Evolutionary conservation across 2,113 vertebrate species (phyloP), one percentile per base, ranked within the genome.

Genomic region (Elachura formosa): DNA sequence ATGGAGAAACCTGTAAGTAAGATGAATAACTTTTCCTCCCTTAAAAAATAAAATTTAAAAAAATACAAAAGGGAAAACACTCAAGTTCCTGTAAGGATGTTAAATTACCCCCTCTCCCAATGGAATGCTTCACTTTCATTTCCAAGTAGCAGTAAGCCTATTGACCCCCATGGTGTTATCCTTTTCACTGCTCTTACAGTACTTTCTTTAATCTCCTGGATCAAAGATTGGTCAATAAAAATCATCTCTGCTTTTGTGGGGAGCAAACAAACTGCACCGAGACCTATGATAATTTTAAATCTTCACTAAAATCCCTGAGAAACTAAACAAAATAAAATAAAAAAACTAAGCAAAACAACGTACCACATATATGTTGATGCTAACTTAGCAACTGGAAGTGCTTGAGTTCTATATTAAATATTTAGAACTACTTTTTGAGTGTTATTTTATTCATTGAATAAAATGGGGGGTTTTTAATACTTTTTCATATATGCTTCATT

Each of bases 141-240:
- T 98, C 97, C 97, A 97, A 97, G 95, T 97, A 97, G 83, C 93
- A 97, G 97, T 95, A 97, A 98, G 97, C 98, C 97, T 98, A 96
- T 98, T 98, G 98, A 98, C 98, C 97, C 97, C 97, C 78, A 48
- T 43, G 49, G 94, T 97, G 97, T 98, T 98, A 98, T 97, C 96
- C 97, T 97, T 97, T 96, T 97, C 92, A 75, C 97, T 97, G 97
- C 97, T 97, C 96, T 96, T 96, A 97, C 97, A 97, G 97, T 98
- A 97, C 97, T 98, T 98, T 97, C 98, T 98, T 98, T 98, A 98
- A 98, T 98, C 98, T 98, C 97, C 97, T 58, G 90, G 98, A 98
- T 98, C 98, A 98, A 98, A 98, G 98, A 98, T 97, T 98, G 98
- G 98, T 98, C 98, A 98, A 98, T 98, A 98, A 98, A 98, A 98